These are phyloP conservation scores for Ptychobarbus kaznakovi DNA, from an alignment of 2,797 vertebrate species.

Conservation along the genomic window DNA sequence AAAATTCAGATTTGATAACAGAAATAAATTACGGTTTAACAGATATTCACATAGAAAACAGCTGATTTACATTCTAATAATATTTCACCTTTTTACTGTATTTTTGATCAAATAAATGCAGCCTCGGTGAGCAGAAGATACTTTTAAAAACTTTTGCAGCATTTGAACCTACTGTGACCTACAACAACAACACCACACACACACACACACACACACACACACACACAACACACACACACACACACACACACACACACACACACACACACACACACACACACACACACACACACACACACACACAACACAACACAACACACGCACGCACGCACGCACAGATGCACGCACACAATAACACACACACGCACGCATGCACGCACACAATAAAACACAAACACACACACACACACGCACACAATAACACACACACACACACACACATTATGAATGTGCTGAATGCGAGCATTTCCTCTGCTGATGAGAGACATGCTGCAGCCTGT, in stretches of 20 bases:
- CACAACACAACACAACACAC: no score
- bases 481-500: slow-evolving; percentile 28
- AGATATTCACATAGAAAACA: background rate
- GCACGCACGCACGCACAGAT: no score
- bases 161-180: background rate
- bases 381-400: background rate
- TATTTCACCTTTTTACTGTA: background rate
- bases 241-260: no score
- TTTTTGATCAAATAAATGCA: background rate
- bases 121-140: background rate
- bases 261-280: background rate
- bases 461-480: slow-evolving; percentile 4
- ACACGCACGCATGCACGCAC: no score
- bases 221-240: no score
- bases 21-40: background rate
- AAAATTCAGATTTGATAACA: background rate
- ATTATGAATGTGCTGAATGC: slow-evolving; percentile 4
- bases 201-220: background rate
- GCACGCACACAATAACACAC: no score
- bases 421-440: background rate
- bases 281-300: no score
- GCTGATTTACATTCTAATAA: fast-evolving
- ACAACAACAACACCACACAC: background rate
- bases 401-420: background rate
- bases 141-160: background rate